A percentile compares a stretch with the other conserved stretches of the same genome.
Evolutionary conservation across 1,140 invertebrate genomes (phyloP).

Genomic region (Coptotermes formosanus): DNA sequence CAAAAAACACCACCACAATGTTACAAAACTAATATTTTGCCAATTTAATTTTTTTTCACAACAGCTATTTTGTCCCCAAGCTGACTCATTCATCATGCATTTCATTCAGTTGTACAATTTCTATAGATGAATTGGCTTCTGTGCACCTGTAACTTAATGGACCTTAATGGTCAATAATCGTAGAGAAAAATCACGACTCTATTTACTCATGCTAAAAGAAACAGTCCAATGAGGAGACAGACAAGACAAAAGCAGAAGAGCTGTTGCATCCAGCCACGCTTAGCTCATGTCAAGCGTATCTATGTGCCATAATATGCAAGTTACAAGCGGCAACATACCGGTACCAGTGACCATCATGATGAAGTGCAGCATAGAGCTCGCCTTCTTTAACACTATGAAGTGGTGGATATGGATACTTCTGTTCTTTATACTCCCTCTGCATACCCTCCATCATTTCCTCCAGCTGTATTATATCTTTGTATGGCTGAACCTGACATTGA

Average conservation of each 20-base stretch:
- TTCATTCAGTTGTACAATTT: too few species aligned
- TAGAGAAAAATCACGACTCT: background rate
- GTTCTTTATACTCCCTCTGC: conserved; percentile 49
- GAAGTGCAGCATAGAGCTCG: conserved; percentile 54
- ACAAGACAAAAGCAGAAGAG: background rate
- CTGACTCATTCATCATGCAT: too few species aligned
- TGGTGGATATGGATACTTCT: conserved; percentile 43
- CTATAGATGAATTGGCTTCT: too few species aligned
- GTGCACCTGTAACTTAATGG: too few species aligned
- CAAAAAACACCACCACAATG: too few species aligned
- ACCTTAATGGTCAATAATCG: too few species aligned
- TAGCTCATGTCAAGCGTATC: background rate
- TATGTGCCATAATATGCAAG: too few species aligned
- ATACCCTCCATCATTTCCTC: conserved; percentile 55
- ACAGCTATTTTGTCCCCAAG: too few species aligned
- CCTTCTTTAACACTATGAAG: conserved; percentile 48
- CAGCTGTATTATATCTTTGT: conserved; percentile 36
- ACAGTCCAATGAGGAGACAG: background rate
- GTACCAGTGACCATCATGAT: conserved; percentile 57
- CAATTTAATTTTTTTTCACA: too few species aligned
- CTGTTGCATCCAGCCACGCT: background rate
- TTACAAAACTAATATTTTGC: too few species aligned
- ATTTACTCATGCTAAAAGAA: background rate
- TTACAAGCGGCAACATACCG: conserved; percentile 47
- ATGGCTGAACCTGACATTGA: conserved; percentile 37